Evolutionary conservation across 2,113 vertebrate genomes (phyloP).

Genomic region (Ptilorrhoa leucosticta): DNA sequence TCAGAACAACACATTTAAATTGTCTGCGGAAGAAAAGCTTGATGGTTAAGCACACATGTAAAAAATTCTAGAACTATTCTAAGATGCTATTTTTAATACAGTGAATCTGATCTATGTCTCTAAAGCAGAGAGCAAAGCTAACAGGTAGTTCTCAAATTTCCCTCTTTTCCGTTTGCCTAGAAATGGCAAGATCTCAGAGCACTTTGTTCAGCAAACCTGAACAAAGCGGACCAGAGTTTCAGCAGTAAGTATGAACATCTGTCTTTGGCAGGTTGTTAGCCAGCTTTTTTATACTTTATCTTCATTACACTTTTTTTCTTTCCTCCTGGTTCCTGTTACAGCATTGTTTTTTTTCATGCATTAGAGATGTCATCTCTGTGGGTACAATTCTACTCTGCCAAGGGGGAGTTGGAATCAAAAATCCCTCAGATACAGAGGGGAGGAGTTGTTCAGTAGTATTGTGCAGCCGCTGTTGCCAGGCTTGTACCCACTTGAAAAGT

Average conservation of each 20-base stretch:
- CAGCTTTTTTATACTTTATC: neutral
- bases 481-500: conserved; percentile 74
- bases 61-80: neutral
- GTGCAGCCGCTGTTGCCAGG: conserved; percentile 59
- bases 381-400: neutral
- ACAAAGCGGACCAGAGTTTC: conserved; percentile 25
- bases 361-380: neutral
- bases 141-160: neutral
- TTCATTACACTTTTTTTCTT: neutral
- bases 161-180: neutral
- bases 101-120: neutral
- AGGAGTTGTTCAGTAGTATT: conserved; percentile 43
- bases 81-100: neutral
- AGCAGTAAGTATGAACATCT: conserved; percentile 12
- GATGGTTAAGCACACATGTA: neutral
- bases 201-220: conserved; percentile 51
- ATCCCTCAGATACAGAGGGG: conserved; percentile 22
- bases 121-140: neutral
- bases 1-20: neutral
- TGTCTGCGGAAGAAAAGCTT: neutral
- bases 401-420: conserved; percentile 41
- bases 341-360: neutral
- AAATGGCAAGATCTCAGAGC: conserved; percentile 30
- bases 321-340: neutral
- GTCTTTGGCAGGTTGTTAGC: conserved; percentile 14